Evolutionary conservation across 1,140 invertebrate genomes (phyloP), one percentile per base, ranked within the genome.

Genomic region (Maniola jurtina): DNA sequence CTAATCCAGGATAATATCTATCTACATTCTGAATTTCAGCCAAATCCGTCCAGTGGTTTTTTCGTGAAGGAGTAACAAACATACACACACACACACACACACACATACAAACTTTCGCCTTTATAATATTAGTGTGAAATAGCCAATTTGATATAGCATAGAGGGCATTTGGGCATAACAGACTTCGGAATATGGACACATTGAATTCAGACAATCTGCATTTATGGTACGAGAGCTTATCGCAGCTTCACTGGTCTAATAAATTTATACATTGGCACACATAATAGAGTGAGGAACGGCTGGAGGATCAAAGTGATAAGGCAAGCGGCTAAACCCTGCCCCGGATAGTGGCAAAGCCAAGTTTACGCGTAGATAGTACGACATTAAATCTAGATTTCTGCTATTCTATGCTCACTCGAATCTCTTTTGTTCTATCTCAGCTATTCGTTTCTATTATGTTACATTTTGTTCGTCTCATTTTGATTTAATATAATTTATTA

Each of bases 251-350:
- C 42, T 45, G 42, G 9, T 45, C 42, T 45, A 9, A 45, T 45
- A 45, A 45, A 45, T 45, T 6, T 45, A 45, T 45, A 45, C 42
- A 45, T 45, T 45, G 42, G 42, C 42, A 45, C 42, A 45, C 42
- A 45, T 45, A 45, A 45, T 45, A 45, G 42, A 45, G 42, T 45
- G 42, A 45, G 42, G 1, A 45, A 45, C 42, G 42, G 42, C 13
- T n/a, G 42, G 11, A 13, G 5, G 42, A 6, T 45, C 42, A 8
- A 45, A 45, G 42, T 11, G 42, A 45, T 45, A 45, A 45, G 42
- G 42, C 42, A 45, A 45, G 42, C 42, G 42, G 5, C 42, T 45
- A 45, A 45, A 45, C 42, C 42, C 42, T 45, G 42, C 13, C 13
- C 9, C 9, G 42, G 42, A 6, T n/a, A 13, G 13, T 45, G 42